Base-by-base conservation (phyloP, 2,888 invertebrate genomes). In the Temnothorax unifasciatus region DNA sequence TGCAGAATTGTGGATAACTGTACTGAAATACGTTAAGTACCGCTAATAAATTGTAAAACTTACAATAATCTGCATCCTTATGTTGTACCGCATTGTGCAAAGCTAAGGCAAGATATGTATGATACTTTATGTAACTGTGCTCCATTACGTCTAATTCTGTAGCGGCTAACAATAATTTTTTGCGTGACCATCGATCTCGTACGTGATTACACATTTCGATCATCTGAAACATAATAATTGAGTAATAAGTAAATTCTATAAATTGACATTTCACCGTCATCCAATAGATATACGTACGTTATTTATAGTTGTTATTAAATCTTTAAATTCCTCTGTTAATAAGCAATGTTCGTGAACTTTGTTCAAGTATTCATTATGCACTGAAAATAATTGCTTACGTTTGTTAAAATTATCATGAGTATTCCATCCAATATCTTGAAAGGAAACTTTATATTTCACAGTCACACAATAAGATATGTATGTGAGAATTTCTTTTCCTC, bases 291-390 rank as follows among this genome's bases (percentile, higher is more conserved):
- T 87, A 89, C 90, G 71, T 91, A 95, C 95, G 84, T 94, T 93
- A 66, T 92, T 91, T 69, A 95, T 94, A n/a, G 93, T 94, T 3
- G 86, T 86, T 86, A 92, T 93, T 52, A 95, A 85, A 77, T 93
- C 93, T 29, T 91, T 89, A 77, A 93, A 95, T 75, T 94, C 93
- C 4, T 88, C 82, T 8, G 94, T 94, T 85, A 94, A 93, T 38
- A 95, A 91, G 82, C 94, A 94, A 82, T 95, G 94, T 69, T 94
- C 93, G 47, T 94, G 90, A 38, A 94, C 94, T 89, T 94, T 94
- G 54, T 91, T 91, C 85, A 95, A 87, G 79, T 94, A 95, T 69
- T 95, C 93, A 79, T 92, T 93, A 83, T 95, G 95, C 75, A 94
- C 94, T 95, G 74, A 91, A 92, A 84, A 75, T 21, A 44, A 44